phyloP scores from a whole-genome alignment of 2,888 invertebrate species.

The Caenorhabditis sp. region DNA sequence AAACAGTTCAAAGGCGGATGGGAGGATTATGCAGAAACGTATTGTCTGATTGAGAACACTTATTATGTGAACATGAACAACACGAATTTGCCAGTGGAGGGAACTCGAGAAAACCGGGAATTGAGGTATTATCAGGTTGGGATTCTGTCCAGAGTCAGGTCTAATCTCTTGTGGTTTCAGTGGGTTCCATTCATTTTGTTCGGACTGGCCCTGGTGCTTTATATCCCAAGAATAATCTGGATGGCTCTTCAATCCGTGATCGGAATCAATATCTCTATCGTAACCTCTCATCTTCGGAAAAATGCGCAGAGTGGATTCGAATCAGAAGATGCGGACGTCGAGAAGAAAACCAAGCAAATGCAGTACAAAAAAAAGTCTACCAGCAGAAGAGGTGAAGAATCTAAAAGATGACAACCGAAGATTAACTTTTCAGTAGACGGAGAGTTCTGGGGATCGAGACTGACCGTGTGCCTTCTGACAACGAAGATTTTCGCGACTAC shows the following conservation, averaged over 20 bases:
- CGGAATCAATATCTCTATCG: constrained; percentile 69
- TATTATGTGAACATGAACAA: constrained; percentile 81
- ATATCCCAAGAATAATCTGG: constrained; percentile 80
- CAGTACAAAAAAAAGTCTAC: constrained; percentile 34
- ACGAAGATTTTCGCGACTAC: constrained; percentile 63
- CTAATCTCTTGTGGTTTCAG: constrained; percentile 60
- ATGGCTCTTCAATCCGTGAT: constrained; percentile 74
- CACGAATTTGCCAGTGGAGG: constrained; percentile 65
- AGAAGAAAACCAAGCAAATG: constrained; percentile 31
- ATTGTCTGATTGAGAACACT: constrained; percentile 85
- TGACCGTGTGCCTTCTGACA: constrained; percentile 62
- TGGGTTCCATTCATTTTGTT: constrained; percentile 83
- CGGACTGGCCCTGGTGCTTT: constrained; percentile 76
- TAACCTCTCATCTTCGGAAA: constrained; percentile 64
- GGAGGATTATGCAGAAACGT: constrained; percentile 85
- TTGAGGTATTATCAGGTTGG: constrained; percentile 78
- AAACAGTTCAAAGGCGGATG: constrained; percentile 83
- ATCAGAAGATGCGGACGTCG: constrained; percentile 31
- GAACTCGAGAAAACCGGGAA: constrained; percentile 63
- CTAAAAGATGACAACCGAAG: background rate
- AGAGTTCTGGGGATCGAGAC: constrained; percentile 44
- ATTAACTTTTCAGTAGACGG: constrained; percentile 32
- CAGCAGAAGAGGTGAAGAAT: background rate
- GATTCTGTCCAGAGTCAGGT: background rate
- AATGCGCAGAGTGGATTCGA: constrained; percentile 42